A percentile compares a stretch with the other conserved stretches of the same genome.
Evolutionary conservation across 2,113 vertebrate genomes (phyloP).

Genomic region (Callipepla squamata): DNA sequence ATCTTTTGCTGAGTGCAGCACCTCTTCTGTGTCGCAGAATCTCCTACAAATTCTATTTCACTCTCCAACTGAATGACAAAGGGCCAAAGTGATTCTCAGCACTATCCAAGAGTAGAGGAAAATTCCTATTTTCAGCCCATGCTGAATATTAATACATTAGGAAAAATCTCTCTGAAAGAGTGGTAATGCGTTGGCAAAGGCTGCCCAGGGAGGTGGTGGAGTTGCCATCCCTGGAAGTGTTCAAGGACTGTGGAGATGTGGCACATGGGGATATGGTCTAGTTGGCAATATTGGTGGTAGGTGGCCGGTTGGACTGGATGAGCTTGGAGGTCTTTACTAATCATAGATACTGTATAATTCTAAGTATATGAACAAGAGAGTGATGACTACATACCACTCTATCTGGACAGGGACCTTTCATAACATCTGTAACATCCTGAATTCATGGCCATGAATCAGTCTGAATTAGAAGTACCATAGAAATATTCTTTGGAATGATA

Average conservation of each 20-base stretch:
- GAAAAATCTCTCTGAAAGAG: no score
- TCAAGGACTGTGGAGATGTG: no score
- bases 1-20: background rate
- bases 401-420: background rate
- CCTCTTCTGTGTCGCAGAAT: background rate
- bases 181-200: no score
- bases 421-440: background rate
- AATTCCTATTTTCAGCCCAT: background rate
- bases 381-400: background rate
- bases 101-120: no score
- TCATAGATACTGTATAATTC: no score
- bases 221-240: no score
- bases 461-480: background rate
- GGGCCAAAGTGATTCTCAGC: background rate
- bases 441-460: background rate
- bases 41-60: background rate
- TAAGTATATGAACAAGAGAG: background rate
- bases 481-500: slow-evolving; percentile 33
- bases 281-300: no score
- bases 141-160: no score
- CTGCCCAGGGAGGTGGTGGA: no score
- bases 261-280: no score
- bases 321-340: no score
- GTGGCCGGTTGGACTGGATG: no score
- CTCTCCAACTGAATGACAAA: background rate